These are phyloP conservation scores for Champsocephalus esox DNA, from an alignment of 2,797 vertebrate genomes.

Conservation along the genomic window DNA sequence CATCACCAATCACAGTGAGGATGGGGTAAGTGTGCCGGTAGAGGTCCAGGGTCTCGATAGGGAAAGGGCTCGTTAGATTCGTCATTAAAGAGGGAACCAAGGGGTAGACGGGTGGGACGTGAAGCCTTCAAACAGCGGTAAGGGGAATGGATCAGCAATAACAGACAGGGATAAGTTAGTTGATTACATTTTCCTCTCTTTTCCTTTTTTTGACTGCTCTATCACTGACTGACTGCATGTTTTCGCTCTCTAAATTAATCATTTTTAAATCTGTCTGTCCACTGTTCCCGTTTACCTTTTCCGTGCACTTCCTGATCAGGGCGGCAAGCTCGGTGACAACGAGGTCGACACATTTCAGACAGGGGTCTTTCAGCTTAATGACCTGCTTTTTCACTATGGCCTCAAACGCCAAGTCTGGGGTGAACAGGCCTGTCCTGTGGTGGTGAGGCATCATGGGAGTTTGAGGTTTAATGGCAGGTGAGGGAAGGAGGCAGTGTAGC, in stretches of 20 bases:
- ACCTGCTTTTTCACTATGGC: conserved; percentile 96
- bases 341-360: conserved; percentile 94
- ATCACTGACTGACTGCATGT: conserved; percentile 5
- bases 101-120: conserved; percentile 9
- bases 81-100: conserved; percentile 28
- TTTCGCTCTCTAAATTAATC: conserved; percentile 5
- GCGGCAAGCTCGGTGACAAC: conserved; percentile 91
- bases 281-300: conserved; percentile 86
- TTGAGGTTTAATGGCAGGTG: conserved; percentile 60
- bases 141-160: conserved; percentile 34
- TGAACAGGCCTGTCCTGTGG: conserved; percentile 93
- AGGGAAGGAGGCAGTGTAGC: conserved; percentile 27
- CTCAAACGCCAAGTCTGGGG: conserved; percentile 94
- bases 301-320: conserved; percentile 92
- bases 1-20: conserved; percentile 34
- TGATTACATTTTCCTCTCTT: neutral
- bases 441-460: conserved; percentile 75
- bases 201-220: neutral
- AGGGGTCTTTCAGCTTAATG: conserved; percentile 94
- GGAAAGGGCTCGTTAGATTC: conserved; percentile 5
- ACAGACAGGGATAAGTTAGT: conserved; percentile 52
- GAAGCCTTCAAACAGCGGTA: conserved; percentile 52
- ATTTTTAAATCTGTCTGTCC: conserved; percentile 17
- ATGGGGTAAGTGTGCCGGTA: conserved; percentile 31
- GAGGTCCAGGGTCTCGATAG: conserved; percentile 35